Percentiles rank a stretch among this genome's conserved stretches.
Conservation (phyloP, 1,140 invertebrate species). For the Neoseiulus cucumeris region DNA sequence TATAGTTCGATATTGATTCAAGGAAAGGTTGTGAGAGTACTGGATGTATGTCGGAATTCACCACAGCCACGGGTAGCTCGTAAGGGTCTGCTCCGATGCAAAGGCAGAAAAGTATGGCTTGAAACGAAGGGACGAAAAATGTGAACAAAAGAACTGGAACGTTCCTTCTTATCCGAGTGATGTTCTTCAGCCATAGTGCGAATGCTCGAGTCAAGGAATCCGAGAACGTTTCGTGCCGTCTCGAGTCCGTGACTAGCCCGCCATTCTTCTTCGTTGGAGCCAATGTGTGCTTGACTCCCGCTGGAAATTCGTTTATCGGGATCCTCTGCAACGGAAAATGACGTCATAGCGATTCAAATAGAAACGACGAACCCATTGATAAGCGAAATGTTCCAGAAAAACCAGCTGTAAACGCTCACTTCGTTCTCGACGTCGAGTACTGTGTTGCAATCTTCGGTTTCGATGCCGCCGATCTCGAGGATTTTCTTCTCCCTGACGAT, state of each 20-base stretch:
- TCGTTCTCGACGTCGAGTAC: too few relatives aligned
- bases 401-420: too few relatives aligned
- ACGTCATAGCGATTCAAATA: too few relatives aligned
- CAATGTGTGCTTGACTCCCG: not conserved
- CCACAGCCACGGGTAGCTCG: slow-evolving; percentile 56
- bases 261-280: not conserved
- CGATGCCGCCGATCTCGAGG: not conserved
- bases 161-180: slow-evolving; percentile 16
- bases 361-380: too few relatives aligned
- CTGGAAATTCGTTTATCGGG: not conserved
- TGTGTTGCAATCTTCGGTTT: too few relatives aligned
- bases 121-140: slow-evolving; percentile 68
- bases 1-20: not conserved
- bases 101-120: slow-evolving; percentile 82
- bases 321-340: not conserved
- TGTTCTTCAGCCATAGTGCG: too few relatives aligned
- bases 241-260: not conserved
- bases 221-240: not conserved
- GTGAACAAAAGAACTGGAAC: slow-evolving; percentile 41
- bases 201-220: not conserved
- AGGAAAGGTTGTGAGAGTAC: not conserved
- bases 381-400: too few relatives aligned
- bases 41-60: slow-evolving; percentile 28
- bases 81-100: slow-evolving; percentile 74
- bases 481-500: too few relatives aligned